Evolutionary conservation across 2,113 vertebrate species (phyloP).

Genomic region (Calypte anna): DNA sequence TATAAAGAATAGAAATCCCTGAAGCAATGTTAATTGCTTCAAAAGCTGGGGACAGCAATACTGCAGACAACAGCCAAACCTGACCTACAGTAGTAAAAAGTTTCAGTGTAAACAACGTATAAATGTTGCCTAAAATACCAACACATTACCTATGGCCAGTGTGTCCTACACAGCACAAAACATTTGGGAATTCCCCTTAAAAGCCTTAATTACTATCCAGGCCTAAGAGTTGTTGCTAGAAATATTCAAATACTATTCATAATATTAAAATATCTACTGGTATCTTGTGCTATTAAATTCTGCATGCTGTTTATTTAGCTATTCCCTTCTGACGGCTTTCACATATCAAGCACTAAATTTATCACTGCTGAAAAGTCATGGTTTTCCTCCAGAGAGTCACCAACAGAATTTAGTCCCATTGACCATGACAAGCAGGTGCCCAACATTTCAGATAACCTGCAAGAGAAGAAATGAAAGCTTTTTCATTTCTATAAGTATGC

Average conservation of each 20-base stretch:
- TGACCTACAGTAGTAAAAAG: not conserved
- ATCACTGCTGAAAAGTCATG: not conserved
- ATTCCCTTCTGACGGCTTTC: not conserved
- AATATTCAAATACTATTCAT: not conserved
- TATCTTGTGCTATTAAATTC: not conserved
- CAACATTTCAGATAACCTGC: not conserved
- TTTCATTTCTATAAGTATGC: not conserved
- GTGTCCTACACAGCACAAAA: not conserved
- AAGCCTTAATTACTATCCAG: not conserved
- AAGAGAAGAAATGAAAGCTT: not conserved
- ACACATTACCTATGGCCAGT: not conserved
- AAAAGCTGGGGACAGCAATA: not conserved
- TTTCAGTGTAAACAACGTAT: not conserved
- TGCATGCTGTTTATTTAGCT: not conserved
- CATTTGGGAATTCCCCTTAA: not conserved
- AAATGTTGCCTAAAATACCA: not conserved
- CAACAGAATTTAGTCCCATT: not conserved
- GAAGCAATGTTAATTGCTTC: not conserved
- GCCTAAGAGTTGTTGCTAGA: not conserved
- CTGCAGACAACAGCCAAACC: not conserved
- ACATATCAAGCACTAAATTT: not conserved
- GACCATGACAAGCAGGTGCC: not conserved
- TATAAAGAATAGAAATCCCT: not conserved
- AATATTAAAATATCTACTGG: not conserved
- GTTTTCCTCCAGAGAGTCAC: not conserved